Conservation (phyloP, 2,113 vertebrate species). For the Alligator mississippiensis region DNA sequence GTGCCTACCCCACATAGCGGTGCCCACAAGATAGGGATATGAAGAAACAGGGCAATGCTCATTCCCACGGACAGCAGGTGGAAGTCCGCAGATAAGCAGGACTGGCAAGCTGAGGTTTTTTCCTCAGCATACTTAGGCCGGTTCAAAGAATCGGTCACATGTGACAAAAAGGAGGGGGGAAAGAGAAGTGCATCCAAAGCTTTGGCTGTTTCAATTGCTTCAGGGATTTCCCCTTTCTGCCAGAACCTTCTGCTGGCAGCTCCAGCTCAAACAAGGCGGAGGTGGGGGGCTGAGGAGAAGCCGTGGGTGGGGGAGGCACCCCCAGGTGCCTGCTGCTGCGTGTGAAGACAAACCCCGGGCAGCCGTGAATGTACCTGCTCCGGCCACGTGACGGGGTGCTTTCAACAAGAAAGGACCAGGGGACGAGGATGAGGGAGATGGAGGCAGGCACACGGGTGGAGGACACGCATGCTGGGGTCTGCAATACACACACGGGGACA, state of each 20-base stretch:
- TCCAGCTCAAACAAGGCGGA: background rate
- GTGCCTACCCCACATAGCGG: accelerated
- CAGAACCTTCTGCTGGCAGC: slow-evolving; percentile 2
- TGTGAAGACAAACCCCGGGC: too few relatives aligned
- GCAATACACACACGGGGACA: too few relatives aligned
- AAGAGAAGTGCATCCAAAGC: background rate
- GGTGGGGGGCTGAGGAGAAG: background rate
- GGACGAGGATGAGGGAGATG: too few relatives aligned
- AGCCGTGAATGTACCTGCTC: too few relatives aligned
- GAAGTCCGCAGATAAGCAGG: background rate
- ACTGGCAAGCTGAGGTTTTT: background rate
- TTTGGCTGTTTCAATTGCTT: background rate
- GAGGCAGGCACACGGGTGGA: too few relatives aligned
- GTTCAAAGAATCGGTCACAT: background rate
- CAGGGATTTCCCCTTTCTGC: background rate
- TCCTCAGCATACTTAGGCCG: background rate
- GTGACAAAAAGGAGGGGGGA: background rate
- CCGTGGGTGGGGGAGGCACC: background rate
- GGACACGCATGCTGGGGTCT: too few relatives aligned
- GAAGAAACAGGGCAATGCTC: background rate
- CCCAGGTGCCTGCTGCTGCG: too few relatives aligned
- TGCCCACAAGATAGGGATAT: background rate
- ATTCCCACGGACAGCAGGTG: background rate
- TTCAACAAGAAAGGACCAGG: too few relatives aligned
- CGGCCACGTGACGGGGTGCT: too few relatives aligned